These are phyloP conservation scores for Otolemur crassicaudatus DNA, from an alignment of 2,797 vertebrate genomes.

Conservation along the genomic window DNA sequence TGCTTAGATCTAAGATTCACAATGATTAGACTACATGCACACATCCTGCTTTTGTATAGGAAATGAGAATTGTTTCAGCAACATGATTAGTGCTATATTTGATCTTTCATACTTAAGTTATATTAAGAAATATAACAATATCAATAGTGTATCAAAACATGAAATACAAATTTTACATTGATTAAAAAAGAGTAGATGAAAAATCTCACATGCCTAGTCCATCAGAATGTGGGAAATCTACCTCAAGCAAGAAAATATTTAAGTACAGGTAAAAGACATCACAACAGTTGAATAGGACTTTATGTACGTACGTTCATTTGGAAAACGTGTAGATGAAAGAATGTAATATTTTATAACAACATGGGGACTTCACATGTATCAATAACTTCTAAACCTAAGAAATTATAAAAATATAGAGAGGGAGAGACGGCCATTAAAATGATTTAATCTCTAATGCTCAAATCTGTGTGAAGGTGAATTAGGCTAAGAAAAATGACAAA, in stretches of 20 bases:
- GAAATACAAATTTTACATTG: neutral
- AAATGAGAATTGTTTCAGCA: neutral
- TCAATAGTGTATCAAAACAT: neutral
- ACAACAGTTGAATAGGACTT: neutral
- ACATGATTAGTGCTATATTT: neutral
- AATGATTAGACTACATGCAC: neutral
- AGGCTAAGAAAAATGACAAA: neutral
- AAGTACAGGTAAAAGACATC: neutral
- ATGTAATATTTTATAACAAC: neutral
- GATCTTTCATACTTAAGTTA: neutral
- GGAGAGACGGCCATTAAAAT: neutral
- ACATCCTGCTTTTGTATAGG: neutral
- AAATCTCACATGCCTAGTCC: neutral
- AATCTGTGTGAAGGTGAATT: neutral
- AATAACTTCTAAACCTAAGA: neutral
- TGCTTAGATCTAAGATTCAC: neutral
- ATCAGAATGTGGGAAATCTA: neutral
- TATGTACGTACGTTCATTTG: neutral
- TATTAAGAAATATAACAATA: neutral
- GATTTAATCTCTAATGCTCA: neutral
- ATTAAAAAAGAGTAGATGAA: neutral
- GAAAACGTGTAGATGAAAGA: neutral
- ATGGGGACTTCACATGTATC: neutral
- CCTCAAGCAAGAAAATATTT: neutral
- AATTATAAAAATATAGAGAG: neutral